Conservation (phyloP, 1,140 invertebrate species). For the Pachypsylla venusta region DNA sequence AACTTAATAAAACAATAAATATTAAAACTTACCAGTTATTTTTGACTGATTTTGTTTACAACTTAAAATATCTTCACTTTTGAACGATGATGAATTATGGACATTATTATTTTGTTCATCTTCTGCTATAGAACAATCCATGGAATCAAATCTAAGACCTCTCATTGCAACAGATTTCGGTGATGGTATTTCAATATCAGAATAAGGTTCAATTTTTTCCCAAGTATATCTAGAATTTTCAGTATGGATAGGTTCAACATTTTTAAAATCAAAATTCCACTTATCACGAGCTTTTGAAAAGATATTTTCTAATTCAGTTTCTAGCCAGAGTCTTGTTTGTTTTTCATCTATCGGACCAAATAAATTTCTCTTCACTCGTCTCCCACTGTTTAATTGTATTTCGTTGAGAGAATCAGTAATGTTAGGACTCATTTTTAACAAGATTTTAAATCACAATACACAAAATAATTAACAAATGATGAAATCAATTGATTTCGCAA, state of each 20-base stretch:
- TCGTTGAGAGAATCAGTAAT: background rate
- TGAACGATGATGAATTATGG: background rate
- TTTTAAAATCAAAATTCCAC: slow-evolving; percentile 12
- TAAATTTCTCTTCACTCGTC: slow-evolving; percentile 1
- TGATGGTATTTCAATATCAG: background rate
- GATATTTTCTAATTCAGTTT: background rate
- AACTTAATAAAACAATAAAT: background rate
- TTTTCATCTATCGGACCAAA: slow-evolving; percentile 8
- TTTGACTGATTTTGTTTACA: background rate
- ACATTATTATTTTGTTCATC: background rate
- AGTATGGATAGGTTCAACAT: background rate
- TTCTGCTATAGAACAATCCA: background rate
- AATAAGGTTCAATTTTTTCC: background rate
- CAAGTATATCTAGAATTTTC: background rate
- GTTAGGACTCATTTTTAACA: background rate
- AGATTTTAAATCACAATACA: background rate
- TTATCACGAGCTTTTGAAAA: slow-evolving; percentile 1
- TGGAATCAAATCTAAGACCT: background rate
- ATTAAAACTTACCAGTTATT: slow-evolving; percentile 6
- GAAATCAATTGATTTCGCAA: background rate
- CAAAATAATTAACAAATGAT: too few species aligned
- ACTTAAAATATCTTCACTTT: background rate
- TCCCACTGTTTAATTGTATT: background rate
- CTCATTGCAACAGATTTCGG: background rate
- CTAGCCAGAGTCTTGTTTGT: background rate